Conservation (phyloP, 2,888 invertebrate genomes). For the Axea sp. region DNA sequence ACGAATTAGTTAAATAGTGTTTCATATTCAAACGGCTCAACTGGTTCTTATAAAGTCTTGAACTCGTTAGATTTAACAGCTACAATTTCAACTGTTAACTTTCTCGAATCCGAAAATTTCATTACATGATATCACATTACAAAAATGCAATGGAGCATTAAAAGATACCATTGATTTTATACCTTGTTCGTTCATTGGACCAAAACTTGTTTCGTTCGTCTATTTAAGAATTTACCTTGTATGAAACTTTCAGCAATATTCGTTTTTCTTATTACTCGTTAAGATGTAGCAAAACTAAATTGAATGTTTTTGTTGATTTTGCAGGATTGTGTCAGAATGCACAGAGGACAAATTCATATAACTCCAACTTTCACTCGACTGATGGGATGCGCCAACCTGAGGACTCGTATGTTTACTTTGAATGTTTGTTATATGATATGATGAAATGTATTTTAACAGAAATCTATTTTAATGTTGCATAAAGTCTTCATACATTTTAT, state of each 20-base stretch:
- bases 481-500: too few relatives aligned
- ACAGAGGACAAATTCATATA: constrained; percentile 32
- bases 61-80: constrained; percentile 35
- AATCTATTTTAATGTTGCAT: too few relatives aligned
- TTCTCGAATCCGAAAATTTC: constrained; percentile 43
- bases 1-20: constrained; percentile 27
- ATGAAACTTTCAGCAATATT: constrained; percentile 23
- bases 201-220: constrained; percentile 26
- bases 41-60: constrained; percentile 22
- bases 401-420: constrained; percentile 32
- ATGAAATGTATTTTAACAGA: too few relatives aligned
- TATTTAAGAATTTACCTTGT: constrained; percentile 10
- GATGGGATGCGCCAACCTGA: constrained; percentile 14
- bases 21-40: constrained; percentile 28
- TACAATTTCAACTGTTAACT: constrained; percentile 32
- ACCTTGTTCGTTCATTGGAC: constrained; percentile 34
- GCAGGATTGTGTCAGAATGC: constrained; percentile 48
- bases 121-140: constrained; percentile 48
- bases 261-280: constrained; percentile 20
- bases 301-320: constrained; percentile 17
- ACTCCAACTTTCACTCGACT: constrained; percentile 22
- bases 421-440: neutral
- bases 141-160: constrained; percentile 32
- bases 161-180: constrained; percentile 26
- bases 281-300: constrained; percentile 14